Evolutionary conservation across 2,113 vertebrate genomes (phyloP).

Genomic region (Ciconia maguari): DNA sequence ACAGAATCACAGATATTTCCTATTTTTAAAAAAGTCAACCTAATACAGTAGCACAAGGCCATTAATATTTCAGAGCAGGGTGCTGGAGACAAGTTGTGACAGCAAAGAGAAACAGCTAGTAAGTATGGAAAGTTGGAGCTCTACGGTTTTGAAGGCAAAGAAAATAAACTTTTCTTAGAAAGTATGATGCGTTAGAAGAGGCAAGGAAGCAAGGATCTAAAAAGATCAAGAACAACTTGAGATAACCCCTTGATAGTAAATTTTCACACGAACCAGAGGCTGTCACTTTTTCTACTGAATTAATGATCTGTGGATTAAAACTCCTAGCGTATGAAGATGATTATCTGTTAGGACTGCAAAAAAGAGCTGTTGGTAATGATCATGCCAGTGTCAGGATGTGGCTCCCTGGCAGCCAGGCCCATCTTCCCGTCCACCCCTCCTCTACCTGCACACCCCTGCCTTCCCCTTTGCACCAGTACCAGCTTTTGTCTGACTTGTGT

Average conservation of each 20-base stretch:
- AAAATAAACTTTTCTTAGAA: background rate
- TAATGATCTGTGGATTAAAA: constrained; percentile 8
- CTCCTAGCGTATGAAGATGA: background rate
- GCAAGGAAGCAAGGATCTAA: background rate
- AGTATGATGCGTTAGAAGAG: background rate
- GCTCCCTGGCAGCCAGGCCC: background rate
- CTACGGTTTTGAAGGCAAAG: background rate
- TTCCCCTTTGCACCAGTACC: background rate
- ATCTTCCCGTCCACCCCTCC: background rate
- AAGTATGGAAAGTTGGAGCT: background rate
- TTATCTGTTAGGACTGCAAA: background rate
- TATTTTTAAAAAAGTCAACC: background rate
- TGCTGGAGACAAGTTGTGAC: background rate
- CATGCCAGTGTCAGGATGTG: fast-evolving
- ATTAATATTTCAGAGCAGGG: background rate
- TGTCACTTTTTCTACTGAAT: background rate
- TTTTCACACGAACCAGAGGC: background rate
- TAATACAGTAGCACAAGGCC: background rate
- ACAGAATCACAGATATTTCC: background rate
- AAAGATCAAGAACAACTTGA: background rate
- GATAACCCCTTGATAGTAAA: background rate
- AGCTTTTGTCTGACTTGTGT: background rate
- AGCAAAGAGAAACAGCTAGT: background rate
- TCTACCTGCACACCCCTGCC: background rate
- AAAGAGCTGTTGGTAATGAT: background rate